Evolutionary conservation across 2,888 invertebrate species (phyloP), one percentile per base, ranked within the genome.

Genomic region (Rhaphigaster nebulosa): DNA sequence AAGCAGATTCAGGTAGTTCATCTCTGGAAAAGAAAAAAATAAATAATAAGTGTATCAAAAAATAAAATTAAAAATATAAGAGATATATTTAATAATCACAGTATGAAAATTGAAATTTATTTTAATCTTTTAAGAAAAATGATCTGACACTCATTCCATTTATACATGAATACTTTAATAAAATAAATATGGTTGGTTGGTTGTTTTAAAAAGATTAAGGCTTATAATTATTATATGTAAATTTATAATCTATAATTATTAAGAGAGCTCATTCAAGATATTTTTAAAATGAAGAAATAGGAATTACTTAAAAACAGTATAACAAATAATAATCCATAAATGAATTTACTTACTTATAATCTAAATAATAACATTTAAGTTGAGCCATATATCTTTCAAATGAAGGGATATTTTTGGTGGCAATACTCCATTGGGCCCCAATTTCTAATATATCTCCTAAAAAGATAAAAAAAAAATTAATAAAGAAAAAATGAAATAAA

Each of bases 351-450:
- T 94, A 97, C 96, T 96, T 96, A 94, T 97, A 97, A 94, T 99
- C 99, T 93, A 98, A 97, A 94, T 99, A 99, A 93, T 99, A 99
- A 93, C 98, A 98, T 94, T 99, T 99, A 87, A 99, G 94, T 94
- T 99, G 99, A 20, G 99, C 98, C 96, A 99, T 98, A 93, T 98
- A 99, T 93, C 99, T 95, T 93, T 99, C 99, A 94, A 99, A 99
- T 0, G 98, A 97, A 92, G 98, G 98, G 92, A 99, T 98, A 94
- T 99, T 98, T 93, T 97, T 97, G 41, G 95, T 96, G 5, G 97
- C 97, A 91, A 99, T 98, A 92, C 99, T 98, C 96, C 98, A 98
- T 94, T 98, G 98, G 4, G 98, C 99, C 87, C 98, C 98, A 92
- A 99, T 98, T 95, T 99, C 99, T 90, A 99, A 94, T 91, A 98